A percentile compares a stretch with the other conserved stretches of the same genome.
Conservation (phyloP, 2,797 vertebrate species). For the Merluccius polli region DNA sequence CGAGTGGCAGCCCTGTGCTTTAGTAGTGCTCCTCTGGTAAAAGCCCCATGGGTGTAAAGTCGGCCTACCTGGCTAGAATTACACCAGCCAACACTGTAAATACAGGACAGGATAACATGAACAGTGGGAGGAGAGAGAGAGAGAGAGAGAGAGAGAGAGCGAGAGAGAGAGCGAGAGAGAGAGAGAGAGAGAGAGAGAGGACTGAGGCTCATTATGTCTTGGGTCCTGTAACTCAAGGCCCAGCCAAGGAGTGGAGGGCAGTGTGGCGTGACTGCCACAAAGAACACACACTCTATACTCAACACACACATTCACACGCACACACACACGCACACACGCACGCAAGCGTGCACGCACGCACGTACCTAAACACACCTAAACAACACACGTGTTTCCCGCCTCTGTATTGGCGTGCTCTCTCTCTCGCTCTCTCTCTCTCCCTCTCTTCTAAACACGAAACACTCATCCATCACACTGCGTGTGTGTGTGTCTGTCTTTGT, state of each 20-base stretch:
- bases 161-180: background rate
- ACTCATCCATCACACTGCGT: background rate
- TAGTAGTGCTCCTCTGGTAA: background rate
- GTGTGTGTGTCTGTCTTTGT: slow-evolving; percentile 9
- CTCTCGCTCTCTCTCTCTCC: background rate
- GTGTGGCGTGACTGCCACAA: slow-evolving; percentile 8
- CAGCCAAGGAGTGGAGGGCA: slow-evolving; percentile 13
- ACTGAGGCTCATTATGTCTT: slow-evolving; percentile 11
- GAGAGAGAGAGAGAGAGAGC: background rate
- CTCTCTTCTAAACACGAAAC: slow-evolving; percentile 4
- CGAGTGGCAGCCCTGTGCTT: background rate
- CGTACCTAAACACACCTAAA: slow-evolving; percentile 1
- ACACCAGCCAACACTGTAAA: background rate
- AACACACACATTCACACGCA: background rate
- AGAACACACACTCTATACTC: no score
- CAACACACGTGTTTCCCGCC: background rate
- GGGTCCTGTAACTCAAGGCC: slow-evolving; percentile 22
- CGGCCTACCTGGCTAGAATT: background rate
- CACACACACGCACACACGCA: background rate
- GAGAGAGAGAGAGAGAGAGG: background rate
- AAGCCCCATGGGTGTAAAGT: background rate
- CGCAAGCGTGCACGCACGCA: no score
- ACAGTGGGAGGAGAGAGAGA: background rate
- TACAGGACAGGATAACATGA: background rate
- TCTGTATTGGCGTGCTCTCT: background rate